Percentiles rank a stretch among this genome's conserved stretches.
Conservation (phyloP, 2,113 vertebrate species). For the Sceloporus tristichus region DNA sequence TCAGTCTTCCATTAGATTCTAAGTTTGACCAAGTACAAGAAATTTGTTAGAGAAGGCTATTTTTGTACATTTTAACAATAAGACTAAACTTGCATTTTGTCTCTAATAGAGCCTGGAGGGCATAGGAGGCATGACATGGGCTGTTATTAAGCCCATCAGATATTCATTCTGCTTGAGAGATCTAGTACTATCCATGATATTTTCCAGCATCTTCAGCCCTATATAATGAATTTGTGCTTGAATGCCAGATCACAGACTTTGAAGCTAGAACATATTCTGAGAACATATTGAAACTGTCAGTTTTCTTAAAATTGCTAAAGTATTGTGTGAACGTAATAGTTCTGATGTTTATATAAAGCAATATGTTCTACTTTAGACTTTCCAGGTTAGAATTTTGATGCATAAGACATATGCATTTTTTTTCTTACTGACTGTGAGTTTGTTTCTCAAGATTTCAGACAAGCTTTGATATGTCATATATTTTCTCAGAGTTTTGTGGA, state of each 20-base stretch:
- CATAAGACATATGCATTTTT: neutral
- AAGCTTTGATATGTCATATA: neutral
- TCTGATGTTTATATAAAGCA: conserved; percentile 32
- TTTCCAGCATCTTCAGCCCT: no score
- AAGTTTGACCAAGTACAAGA: no score
- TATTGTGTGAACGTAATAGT: conserved; percentile 33
- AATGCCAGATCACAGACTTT: neutral
- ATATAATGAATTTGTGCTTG: conserved; percentile 1
- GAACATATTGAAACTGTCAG: conserved; percentile 43
- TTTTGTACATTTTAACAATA: no score
- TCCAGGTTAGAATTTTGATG: conserved; percentile 23
- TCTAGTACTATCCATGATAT: no score
- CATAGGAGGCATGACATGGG: no score
- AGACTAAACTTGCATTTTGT: no score
- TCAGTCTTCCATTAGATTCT: no score
- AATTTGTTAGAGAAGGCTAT: no score
- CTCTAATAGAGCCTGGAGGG: no score
- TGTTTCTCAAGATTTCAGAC: neutral
- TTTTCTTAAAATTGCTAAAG: conserved; percentile 13
- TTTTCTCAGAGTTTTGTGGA: neutral
- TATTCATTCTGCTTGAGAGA: no score
- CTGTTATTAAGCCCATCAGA: no score
- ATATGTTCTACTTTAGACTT: conserved; percentile 22
- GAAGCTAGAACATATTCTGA: conserved; percentile 21
- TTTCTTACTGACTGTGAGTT: neutral